Evolutionary conservation across 2,113 vertebrate genomes (phyloP).

Genomic region (Siphamia tubifer): DNA sequence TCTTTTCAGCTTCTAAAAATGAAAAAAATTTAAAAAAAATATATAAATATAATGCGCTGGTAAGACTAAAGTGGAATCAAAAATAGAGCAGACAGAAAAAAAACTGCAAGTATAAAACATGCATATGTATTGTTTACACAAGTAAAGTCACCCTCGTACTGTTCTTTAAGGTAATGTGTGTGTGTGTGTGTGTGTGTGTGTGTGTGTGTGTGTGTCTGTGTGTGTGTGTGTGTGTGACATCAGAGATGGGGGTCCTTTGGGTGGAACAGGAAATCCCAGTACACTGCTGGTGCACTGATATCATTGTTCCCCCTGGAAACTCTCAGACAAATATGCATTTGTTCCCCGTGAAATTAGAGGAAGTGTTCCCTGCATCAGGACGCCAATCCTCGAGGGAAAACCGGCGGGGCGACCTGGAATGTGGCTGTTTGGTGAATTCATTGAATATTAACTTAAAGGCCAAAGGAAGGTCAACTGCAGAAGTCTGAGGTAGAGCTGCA

Average conservation of each 20-base stretch:
- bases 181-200: too few relatives aligned
- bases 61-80: too few relatives aligned
- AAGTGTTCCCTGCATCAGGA: slow-evolving; percentile 30
- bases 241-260: slow-evolving; percentile 14
- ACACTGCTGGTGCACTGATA: slow-evolving; percentile 46
- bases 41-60: too few relatives aligned
- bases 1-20: too few relatives aligned
- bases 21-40: too few relatives aligned
- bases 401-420: slow-evolving; percentile 39
- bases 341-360: slow-evolving; percentile 63
- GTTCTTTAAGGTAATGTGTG: slow-evolving; percentile 1
- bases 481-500: background rate
- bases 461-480: background rate
- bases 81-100: too few relatives aligned
- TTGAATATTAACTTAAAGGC: slow-evolving; percentile 30
- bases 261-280: slow-evolving; percentile 59
- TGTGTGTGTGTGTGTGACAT: background rate
- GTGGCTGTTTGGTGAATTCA: slow-evolving; percentile 38
- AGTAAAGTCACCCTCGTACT: background rate
- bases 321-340: slow-evolving; percentile 48
- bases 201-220: too few relatives aligned
- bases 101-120: too few relatives aligned
- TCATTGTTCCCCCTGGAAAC: slow-evolving; percentile 71
- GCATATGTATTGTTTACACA: background rate
- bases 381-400: slow-evolving; percentile 16